Evolutionary conservation across 2,797 vertebrate species (phyloP).

Genomic region (Anguilla pacifica): DNA sequence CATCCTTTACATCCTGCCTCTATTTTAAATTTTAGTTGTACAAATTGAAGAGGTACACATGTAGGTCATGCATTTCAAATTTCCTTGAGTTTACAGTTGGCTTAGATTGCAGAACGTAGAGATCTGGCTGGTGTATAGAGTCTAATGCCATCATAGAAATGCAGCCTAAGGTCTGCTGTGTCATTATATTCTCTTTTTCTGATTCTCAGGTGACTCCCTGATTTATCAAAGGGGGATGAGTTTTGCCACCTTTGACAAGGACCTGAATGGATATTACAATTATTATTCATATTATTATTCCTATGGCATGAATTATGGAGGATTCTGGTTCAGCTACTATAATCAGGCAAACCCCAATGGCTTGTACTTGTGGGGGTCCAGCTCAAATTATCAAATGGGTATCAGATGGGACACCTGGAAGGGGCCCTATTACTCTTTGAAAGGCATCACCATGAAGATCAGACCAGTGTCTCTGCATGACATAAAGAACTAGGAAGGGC

Average conservation of each 20-base stretch:
- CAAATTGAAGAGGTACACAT: too few species aligned
- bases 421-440: constrained; percentile 51
- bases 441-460: constrained; percentile 61
- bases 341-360: constrained; percentile 54
- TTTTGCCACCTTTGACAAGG: constrained; percentile 57
- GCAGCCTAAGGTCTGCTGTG: neutral
- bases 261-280: constrained; percentile 30
- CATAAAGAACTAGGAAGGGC: neutral
- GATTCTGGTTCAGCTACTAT: constrained; percentile 50
- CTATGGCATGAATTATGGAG: constrained; percentile 33
- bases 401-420: constrained; percentile 45
- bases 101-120: neutral
- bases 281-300: constrained; percentile 43
- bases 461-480: constrained; percentile 34
- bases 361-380: constrained; percentile 50
- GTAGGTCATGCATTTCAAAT: too few species aligned
- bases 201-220: constrained; percentile 55
- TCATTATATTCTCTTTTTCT: neutral
- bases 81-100: too few species aligned
- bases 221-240: constrained; percentile 41
- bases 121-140: neutral
- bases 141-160: neutral
- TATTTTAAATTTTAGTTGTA: too few species aligned
- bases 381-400: constrained; percentile 30
- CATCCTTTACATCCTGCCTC: too few species aligned